Percentiles rank a stretch among this genome's conserved stretches.
Evolutionary conservation across 2,113 vertebrate genomes (phyloP).

Genomic region (Progne subis): DNA sequence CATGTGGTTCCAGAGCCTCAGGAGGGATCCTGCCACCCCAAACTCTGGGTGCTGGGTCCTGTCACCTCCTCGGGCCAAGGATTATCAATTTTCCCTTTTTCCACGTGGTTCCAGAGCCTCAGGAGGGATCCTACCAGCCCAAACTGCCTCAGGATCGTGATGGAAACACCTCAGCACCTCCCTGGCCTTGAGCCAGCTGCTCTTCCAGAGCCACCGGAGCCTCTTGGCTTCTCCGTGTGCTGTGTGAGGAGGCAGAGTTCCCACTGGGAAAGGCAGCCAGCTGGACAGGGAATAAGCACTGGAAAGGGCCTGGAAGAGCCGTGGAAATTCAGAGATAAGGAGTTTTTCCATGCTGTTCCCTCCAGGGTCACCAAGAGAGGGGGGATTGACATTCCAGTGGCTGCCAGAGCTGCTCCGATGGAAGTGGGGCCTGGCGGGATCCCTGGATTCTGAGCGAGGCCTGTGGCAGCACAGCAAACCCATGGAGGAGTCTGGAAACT

Average conservation of each 20-base stretch:
- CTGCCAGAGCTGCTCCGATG: not conserved
- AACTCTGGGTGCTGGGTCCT: not conserved
- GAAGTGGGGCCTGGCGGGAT: not conserved
- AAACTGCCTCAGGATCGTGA: not conserved
- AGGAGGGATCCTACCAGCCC: not conserved
- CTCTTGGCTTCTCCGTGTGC: not conserved
- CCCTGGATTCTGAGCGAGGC: not conserved
- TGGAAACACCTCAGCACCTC: not conserved
- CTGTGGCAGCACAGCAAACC: not conserved
- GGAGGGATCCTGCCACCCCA: too few relatives aligned
- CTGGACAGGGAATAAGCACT: not conserved
- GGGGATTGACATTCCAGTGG: not conserved
- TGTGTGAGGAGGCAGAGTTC: not conserved
- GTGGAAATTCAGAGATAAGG: not conserved
- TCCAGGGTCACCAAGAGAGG: not conserved
- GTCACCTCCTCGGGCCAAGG: not conserved
- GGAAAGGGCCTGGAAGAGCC: not conserved
- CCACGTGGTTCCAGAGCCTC: not conserved
- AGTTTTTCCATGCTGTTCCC: rapidly evolving
- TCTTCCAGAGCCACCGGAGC: not conserved
- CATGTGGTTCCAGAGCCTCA: too few relatives aligned
- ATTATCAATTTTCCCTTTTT: not conserved
- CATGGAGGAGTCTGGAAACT: not conserved
- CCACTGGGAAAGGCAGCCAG: not conserved
- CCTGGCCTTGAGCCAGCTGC: not conserved